Base-by-base conservation (phyloP, 2,888 invertebrate species). In the Eupithecia pulchellata region DNA sequence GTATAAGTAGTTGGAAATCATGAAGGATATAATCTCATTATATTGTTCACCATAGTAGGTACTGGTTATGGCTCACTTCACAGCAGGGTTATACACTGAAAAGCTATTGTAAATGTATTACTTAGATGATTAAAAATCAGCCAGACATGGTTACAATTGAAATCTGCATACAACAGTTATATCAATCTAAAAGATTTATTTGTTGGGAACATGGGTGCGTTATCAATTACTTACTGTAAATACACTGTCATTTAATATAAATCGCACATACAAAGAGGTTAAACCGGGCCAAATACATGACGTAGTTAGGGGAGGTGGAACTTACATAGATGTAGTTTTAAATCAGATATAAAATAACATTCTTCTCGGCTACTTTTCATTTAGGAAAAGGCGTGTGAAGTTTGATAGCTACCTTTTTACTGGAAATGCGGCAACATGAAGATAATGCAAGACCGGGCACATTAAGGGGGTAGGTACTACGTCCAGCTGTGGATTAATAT, bases 101-200 rank as follows among this genome's bases (percentile, higher is more conserved):
- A 58, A 60, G n/a, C 58, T 11, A 25, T 60, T 60, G 58, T n/a
- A 20, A 60, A 25, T 13, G 11, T 30, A 60, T 32, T 58, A 60
- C 58, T 30, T 60, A n/a, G n/a, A 30, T 60, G 32, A 60, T 60
- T 60, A 32, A 60, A 58, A 17, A 60, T 60, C 58, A 4, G 30
- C n/a, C 20, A 4, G 29, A 57, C 17, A 57, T 57, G 57, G 17
- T 29, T 32, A 60, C 58, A 60, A 30, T 4, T 52, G 25, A 52
- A 52, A 52, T 52, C 52, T 52, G 52, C 52, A 60, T 60, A 60
- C 58, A 60, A 30, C n/a, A 9, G 58, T 30, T 9, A 20, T 32
- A 57, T 30, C 57, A 57, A 27, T 29, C 58, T 32, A 60, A 32
- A 32, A 30, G n/a, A 30, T n/a, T 57, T 52, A 52, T 25, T 60